Percentiles rank a stretch among this genome's conserved stretches.
phyloP scores from a whole-genome alignment of 2,113 vertebrate species.

The Cyrtonyx montezumae region DNA sequence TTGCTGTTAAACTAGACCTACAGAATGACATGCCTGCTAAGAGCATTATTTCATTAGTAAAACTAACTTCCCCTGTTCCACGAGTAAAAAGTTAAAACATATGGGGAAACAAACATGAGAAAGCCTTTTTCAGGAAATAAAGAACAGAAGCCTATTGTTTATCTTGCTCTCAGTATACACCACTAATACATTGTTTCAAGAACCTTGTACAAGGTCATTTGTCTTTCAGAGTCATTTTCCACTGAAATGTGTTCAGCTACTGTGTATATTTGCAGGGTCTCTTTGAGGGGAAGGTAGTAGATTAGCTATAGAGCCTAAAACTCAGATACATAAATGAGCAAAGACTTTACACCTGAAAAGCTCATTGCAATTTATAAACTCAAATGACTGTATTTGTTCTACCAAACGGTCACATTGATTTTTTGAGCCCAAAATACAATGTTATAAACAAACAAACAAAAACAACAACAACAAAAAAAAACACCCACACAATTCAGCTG shows the following conservation, averaged over 20 bases:
- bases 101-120: not conserved
- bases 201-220: slow-evolving; percentile 56
- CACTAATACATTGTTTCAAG: slow-evolving; percentile 62
- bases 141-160: slow-evolving; percentile 75
- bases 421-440: not conserved
- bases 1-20: not conserved
- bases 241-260: not conserved
- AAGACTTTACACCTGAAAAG: not conserved
- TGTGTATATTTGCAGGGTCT: accelerated
- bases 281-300: not conserved
- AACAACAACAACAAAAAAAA: too few species aligned
- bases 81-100: not conserved
- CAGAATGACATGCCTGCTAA: not conserved
- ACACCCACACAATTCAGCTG: not conserved
- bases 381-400: not conserved
- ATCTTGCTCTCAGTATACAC: not conserved
- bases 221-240: not conserved
- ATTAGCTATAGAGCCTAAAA: not conserved
- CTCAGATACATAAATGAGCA: not conserved
- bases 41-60: not conserved
- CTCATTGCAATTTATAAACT: not conserved
- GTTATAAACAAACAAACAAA: not conserved
- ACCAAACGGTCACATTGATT: not conserved
- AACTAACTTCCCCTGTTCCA: not conserved
- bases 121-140: slow-evolving; percentile 55